Evolutionary conservation across 1,140 invertebrate genomes (phyloP).

Genomic region (Pomacea maculata): DNA sequence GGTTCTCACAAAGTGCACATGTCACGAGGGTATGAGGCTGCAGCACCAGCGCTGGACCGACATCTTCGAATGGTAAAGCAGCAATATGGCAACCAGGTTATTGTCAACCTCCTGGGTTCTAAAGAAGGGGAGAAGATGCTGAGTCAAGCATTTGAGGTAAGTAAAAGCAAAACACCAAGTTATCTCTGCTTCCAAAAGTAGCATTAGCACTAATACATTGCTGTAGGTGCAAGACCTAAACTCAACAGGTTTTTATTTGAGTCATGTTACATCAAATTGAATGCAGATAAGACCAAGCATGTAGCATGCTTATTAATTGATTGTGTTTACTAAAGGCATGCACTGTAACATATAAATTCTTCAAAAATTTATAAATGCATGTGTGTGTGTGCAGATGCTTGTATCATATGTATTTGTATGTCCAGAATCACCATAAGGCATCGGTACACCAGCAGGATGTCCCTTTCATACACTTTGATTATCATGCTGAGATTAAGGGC

Average conservation of each 20-base stretch:
- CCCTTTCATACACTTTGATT: constrained; percentile 88
- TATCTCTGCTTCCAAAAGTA: neutral
- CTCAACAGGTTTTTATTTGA: neutral
- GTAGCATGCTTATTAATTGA: neutral
- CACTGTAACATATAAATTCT: too few species aligned
- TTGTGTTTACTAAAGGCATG: too few species aligned
- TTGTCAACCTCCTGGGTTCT: constrained; percentile 92
- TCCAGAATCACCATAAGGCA: constrained; percentile 83
- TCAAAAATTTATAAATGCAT: too few species aligned
- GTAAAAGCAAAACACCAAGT: constrained; percentile 1
- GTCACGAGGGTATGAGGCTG: constrained; percentile 92
- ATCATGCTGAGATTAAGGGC: constrained; percentile 87
- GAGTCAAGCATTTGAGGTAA: constrained; percentile 89
- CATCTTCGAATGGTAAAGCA: constrained; percentile 89
- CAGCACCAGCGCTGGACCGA: constrained; percentile 88
- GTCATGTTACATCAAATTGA: neutral
- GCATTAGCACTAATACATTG: too few species aligned
- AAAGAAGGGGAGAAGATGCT: constrained; percentile 97
- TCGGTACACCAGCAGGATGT: constrained; percentile 77
- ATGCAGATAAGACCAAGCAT: neutral
- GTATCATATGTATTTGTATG: neutral
- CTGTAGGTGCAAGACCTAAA: too few species aligned
- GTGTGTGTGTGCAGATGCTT: neutral
- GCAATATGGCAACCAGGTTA: constrained; percentile 89
- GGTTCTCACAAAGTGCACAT: constrained; percentile 98